Percentiles rank a stretch among this genome's conserved stretches.
These are phyloP conservation scores for Ia io DNA, from an alignment of 2,113 vertebrate genomes.

Conservation along the genomic window DNA sequence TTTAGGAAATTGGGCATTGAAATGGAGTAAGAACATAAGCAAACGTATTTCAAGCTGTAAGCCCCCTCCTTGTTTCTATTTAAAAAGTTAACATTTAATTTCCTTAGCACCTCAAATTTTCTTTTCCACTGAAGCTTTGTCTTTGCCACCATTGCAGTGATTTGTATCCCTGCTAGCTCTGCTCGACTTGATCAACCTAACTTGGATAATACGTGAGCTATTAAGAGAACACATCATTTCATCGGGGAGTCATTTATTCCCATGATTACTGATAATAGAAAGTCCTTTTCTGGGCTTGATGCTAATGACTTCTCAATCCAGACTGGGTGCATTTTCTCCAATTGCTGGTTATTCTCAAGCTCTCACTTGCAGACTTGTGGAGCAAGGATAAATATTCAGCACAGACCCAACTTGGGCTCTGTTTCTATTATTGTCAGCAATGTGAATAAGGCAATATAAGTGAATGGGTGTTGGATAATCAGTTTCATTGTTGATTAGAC, in stretches of 20 bases:
- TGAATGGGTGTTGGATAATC: slow-evolving; percentile 11
- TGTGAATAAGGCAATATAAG: slow-evolving; percentile 8
- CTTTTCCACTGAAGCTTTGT: slow-evolving; percentile 47
- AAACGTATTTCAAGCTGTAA: background rate
- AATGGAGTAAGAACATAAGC: slow-evolving; percentile 45
- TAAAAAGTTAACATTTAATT: background rate
- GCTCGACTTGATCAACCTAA: slow-evolving; percentile 57
- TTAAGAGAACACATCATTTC: slow-evolving; percentile 57
- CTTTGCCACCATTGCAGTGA: slow-evolving; percentile 34
- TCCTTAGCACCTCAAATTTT: slow-evolving; percentile 16
- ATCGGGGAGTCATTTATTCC: slow-evolving; percentile 36
- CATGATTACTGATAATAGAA: slow-evolving; percentile 53
- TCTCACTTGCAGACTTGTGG: background rate
- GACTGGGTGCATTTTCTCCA: slow-evolving; percentile 47
- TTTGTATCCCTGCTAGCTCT: slow-evolving; percentile 35
- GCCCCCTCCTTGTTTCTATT: background rate
- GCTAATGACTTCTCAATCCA: slow-evolving; percentile 61
- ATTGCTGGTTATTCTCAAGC: background rate
- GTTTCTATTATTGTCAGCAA: slow-evolving; percentile 22
- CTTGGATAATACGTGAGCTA: slow-evolving; percentile 50
- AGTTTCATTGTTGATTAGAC: slow-evolving; percentile 48
- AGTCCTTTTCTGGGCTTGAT: slow-evolving; percentile 41
- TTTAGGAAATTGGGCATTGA: slow-evolving; percentile 31
- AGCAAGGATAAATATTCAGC: background rate
- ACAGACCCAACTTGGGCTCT: background rate